These are phyloP conservation scores for Mycogona germanica DNA, from an alignment of 2,888 invertebrate species.

Conservation along the genomic window DNA sequence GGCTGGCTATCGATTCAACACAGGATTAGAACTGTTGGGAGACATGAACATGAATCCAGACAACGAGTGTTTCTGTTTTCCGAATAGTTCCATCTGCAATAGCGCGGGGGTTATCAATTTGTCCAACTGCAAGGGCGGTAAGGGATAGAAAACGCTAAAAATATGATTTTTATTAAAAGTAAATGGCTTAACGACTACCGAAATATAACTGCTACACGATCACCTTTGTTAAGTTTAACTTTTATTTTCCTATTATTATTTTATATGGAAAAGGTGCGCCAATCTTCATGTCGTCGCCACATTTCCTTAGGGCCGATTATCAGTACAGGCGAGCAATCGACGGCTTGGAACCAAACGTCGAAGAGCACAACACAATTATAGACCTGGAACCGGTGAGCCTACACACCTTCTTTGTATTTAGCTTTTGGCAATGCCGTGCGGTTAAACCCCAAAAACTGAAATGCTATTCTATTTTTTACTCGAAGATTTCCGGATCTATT, in stretches of 20 bases:
- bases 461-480: not conserved
- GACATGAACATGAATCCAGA: slow-evolving; percentile 13
- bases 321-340: slow-evolving; percentile 5
- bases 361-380: slow-evolving; percentile 5
- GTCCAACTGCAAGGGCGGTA: slow-evolving; percentile 10
- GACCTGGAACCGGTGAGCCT: slow-evolving; percentile 17
- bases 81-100: slow-evolving; percentile 4
- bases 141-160: no score
- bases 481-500: slow-evolving; percentile 8
- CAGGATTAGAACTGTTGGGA: not conserved
- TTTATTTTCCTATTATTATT: not conserved
- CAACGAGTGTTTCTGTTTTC: slow-evolving; percentile 12
- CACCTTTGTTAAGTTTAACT: not conserved
- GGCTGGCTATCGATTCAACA: slow-evolving; percentile 1
- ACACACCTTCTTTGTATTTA: not conserved
- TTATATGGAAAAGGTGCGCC: slow-evolving; percentile 17
- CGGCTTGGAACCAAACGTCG: slow-evolving; percentile 14
- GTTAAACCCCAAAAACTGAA: no score
- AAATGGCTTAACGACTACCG: no score
- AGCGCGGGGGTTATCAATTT: slow-evolving; percentile 9
- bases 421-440: no score
- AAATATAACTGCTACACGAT: no score
- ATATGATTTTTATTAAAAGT: no score
- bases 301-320: slow-evolving; percentile 15
- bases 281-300: slow-evolving; percentile 17